Evolutionary conservation across 2,113 vertebrate species (phyloP).

Genomic region (Phrynocephalus versicolor): DNA sequence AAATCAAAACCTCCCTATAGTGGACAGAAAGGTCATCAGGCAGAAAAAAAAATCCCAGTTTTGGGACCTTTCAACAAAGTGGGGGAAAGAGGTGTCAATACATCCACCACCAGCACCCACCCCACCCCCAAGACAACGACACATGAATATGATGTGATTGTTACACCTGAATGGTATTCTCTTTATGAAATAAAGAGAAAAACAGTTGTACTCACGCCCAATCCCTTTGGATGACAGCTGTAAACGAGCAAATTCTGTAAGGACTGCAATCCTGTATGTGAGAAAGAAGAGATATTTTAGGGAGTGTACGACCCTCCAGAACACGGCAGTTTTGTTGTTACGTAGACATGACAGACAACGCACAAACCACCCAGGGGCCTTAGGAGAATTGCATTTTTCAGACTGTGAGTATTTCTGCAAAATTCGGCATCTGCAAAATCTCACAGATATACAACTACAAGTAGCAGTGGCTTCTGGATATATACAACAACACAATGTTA

Average conservation of each 20-base stretch:
- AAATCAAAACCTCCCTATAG: not conserved
- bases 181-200: not conserved
- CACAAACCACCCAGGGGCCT: not conserved
- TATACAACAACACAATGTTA: too few species aligned
- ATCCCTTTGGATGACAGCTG: constrained; percentile 81
- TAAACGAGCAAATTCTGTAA: constrained; percentile 88
- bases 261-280: constrained; percentile 84
- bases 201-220: constrained; percentile 62
- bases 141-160: too few species aligned
- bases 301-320: not conserved
- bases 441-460: not conserved
- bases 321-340: not conserved
- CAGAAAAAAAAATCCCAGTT: not conserved
- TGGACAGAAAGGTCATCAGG: not conserved
- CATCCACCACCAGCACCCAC: too few species aligned
- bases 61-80: not conserved
- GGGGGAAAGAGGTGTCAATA: not conserved
- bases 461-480: too few species aligned
- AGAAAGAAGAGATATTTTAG: accelerated
- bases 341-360: not conserved
- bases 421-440: not conserved
- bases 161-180: not conserved
- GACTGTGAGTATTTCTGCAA: not conserved
- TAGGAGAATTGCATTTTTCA: not conserved
- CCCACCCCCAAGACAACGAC: too few species aligned